Conservation (phyloP, 2,888 invertebrate genomes). For the Syrphus vitripennis region DNA sequence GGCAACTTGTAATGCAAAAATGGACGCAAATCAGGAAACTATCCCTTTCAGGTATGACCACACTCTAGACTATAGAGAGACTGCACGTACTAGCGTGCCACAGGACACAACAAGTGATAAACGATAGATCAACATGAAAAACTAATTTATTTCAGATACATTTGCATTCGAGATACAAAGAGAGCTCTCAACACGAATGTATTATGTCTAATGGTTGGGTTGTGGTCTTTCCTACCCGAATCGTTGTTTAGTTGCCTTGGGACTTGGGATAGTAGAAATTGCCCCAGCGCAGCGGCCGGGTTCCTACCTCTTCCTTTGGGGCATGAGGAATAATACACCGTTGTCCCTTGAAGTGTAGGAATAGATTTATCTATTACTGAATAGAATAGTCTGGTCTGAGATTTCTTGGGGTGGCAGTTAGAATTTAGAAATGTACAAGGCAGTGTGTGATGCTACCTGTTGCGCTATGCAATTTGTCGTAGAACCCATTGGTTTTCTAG, state of each 20-base stretch:
- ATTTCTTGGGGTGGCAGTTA: constrained; percentile 53
- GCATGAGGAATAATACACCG: constrained; percentile 27
- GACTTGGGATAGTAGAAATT: constrained; percentile 38
- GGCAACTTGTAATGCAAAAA: neutral
- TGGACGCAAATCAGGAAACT: constrained; percentile 61
- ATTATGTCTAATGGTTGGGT: constrained; percentile 63
- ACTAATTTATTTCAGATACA: constrained; percentile 78
- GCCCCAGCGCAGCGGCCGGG: neutral
- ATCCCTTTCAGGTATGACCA: constrained; percentile 67
- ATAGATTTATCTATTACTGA: constrained; percentile 60
- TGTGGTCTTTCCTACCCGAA: constrained; percentile 17
- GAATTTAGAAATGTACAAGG: constrained; percentile 44
- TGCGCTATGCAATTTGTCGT: constrained; percentile 66
- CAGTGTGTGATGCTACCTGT: constrained; percentile 62
- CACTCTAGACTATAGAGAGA: neutral
- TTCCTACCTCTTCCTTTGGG: neutral
- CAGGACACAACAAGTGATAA: constrained; percentile 75
- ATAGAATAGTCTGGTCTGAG: constrained; percentile 35
- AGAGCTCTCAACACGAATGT: constrained; percentile 71
- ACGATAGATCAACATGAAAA: constrained; percentile 80
- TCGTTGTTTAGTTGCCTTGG: constrained; percentile 54
- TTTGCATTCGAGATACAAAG: constrained; percentile 68
- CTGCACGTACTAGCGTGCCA: constrained; percentile 54
- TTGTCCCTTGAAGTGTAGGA: constrained; percentile 60
- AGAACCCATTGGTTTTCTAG: constrained; percentile 5